Base-by-base conservation (phyloP, 1,140 invertebrate genomes). In the Zaprionus ornatus region DNA sequence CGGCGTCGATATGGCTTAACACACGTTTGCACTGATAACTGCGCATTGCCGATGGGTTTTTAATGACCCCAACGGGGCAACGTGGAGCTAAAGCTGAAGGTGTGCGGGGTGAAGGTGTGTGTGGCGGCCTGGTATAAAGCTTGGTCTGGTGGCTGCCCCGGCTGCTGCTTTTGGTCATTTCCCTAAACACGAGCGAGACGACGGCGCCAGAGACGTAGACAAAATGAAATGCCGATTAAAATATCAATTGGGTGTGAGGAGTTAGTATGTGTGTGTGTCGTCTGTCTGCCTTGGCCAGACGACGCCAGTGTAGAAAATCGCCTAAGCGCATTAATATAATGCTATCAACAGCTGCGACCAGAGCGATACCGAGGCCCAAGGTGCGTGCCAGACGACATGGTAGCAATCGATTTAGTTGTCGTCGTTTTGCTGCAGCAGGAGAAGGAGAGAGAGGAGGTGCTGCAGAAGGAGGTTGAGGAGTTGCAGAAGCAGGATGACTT, bases 251-350 rank as follows among this genome's bases (percentile, higher is more conserved):
- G 17, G 17, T 68, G 56, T 50, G 37, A 19, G 57, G 59, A 10
- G 21, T 68, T 45, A 48, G 37, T 52, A 45, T 40, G 32, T 27
- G 32, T 32, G 64, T 50, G 50, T 55, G 48, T 62, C 45, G 54
- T 40, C n/a, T 32, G 70, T 59, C 21, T 73, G 21, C 17, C 54
- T 62, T 74, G 57, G 37, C 57, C 59, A 74, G 66, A 75, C 68
- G 73, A 60, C 27, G 57, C 65, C 27, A 61, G 25, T 37, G 42
- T 54, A 27, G 17, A 21, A 69, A 69, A 74, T 69, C 76, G 79
- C 75, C 83, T 86, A 87, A 86, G 82, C 82, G 82, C 83, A 82
- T 86, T 86, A 86, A 86, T 79, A 79, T 86, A 87, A 86, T 82
- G 76, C 83, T 70, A 85, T 86, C 79, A 87, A 56, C 83, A 79